phyloP scores from a whole-genome alignment of 2,797 vertebrate genomes.

The Sebastes trivittatus region DNA sequence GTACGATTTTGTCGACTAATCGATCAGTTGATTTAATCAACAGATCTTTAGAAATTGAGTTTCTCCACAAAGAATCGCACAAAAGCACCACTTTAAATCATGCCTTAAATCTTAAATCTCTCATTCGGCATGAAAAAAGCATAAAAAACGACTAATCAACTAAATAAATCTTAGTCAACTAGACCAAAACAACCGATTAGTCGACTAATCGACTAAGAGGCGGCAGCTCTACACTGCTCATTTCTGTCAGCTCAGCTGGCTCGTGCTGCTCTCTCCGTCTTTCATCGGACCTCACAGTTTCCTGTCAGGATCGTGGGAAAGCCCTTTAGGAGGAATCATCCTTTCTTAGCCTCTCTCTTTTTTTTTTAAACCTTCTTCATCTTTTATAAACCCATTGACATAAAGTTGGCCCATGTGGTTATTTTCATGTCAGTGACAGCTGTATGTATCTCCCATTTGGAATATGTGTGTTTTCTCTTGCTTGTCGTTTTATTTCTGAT shows the following conservation, averaged over 20 bases:
- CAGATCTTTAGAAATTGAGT: too few species aligned
- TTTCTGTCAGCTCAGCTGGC: slow-evolving; percentile 25
- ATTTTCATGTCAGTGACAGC: slow-evolving; percentile 24
- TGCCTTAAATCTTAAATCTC: too few species aligned
- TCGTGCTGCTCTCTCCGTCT: slow-evolving; percentile 10
- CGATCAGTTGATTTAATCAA: too few species aligned
- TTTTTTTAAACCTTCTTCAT: neutral
- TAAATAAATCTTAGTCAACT: too few species aligned
- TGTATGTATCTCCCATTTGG: neutral
- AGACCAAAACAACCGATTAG: too few species aligned
- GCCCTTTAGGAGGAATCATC: slow-evolving; percentile 37
- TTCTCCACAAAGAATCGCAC: too few species aligned
- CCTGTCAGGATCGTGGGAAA: slow-evolving; percentile 79
- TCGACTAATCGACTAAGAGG: too few species aligned
- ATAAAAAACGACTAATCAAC: too few species aligned
- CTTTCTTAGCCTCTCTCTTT: neutral
- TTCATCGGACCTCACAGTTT: slow-evolving; percentile 52
- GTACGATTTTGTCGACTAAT: too few species aligned
- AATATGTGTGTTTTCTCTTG: neutral
- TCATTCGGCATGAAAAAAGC: too few species aligned
- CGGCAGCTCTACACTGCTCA: neutral
- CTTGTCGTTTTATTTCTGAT: slow-evolving; percentile 46
- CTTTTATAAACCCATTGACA: slow-evolving; percentile 23
- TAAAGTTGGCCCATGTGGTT: slow-evolving; percentile 21
- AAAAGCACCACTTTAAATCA: too few species aligned